Base-by-base conservation (phyloP, 2,888 invertebrate species). In the Agrotis ipsilon region DNA sequence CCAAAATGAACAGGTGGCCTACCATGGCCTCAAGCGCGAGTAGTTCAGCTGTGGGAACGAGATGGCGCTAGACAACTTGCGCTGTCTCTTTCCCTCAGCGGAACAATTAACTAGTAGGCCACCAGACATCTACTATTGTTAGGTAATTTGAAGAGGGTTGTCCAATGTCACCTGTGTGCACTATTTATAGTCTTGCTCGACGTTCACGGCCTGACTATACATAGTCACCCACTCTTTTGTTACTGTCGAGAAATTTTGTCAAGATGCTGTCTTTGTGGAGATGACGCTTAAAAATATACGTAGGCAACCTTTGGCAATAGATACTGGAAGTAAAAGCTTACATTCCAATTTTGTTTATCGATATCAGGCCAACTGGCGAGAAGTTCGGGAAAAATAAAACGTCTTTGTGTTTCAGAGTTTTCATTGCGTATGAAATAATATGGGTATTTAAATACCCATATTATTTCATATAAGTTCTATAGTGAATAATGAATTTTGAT, bases 161-260 rank as follows among this genome's bases (percentile, higher is more conserved):
- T 58, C 27, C 45, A 73, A 82, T 73, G 64, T 75, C 81, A 75
- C 48, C 57, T 27, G 64, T 55, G 32, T 68, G 65, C 27, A 52
- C 63, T 68, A 68, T 78, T 75, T 74, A 75, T 75, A 75, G 70
- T 0, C 5, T 7, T 24, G 58, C 39, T 52, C 52, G 21, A 43
- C 43, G 63, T 68, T 75, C 64, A 27, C 54, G 67, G 57, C 79
- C 45, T 43, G 27, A 64, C 66, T 71, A 62, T 75, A 63, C 32
- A 46, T 69, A 63, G 54, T 32, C 24, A 54, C 32, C 43, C 58
- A 60, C 62, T 57, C 66, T 80, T 71, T 82, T 81, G 83, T 82
- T 65, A 68, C 48, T 27, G 18, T 11, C 55, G 51, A 58, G 64
- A 64, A 82, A 60, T 74, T 60, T 64, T 24, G 54, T 61, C 21